Evolutionary conservation across 2,888 invertebrate genomes (phyloP).

Genomic region (Apodemia hepburni): DNA sequence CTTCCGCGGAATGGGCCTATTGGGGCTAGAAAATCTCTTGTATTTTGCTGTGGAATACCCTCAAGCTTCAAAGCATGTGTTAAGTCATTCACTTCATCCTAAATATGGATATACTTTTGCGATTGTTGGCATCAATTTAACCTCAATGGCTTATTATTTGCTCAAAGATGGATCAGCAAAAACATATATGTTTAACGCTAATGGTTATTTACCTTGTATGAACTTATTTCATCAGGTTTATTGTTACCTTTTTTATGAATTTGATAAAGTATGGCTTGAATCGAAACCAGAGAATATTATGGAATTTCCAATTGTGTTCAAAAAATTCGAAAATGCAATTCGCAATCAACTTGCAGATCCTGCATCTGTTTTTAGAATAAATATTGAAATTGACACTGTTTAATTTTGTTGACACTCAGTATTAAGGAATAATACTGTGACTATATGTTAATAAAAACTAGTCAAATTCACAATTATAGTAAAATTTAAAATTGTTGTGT

Average conservation of each 20-base stretch:
- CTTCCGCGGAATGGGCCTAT: slow-evolving; percentile 98
- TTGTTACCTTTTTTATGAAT: slow-evolving; percentile 95
- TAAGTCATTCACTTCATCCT: slow-evolving; percentile 94
- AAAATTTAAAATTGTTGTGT: no score
- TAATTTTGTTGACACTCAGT: slow-evolving; percentile 32
- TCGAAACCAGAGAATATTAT: slow-evolving; percentile 96
- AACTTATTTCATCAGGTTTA: slow-evolving; percentile 95
- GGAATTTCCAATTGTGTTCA: slow-evolving; percentile 95
- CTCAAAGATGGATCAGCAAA: slow-evolving; percentile 91
- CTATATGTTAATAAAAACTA: no score
- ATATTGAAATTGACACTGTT: slow-evolving; percentile 86
- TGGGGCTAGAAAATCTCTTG: slow-evolving; percentile 95
- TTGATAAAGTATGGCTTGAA: slow-evolving; percentile 96
- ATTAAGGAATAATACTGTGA: no score
- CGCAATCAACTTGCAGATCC: slow-evolving; percentile 84
- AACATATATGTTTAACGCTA: slow-evolving; percentile 94
- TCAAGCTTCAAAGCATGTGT: slow-evolving; percentile 88
- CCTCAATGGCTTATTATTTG: slow-evolving; percentile 92
- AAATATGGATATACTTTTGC: slow-evolving; percentile 93
- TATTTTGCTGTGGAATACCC: slow-evolving; percentile 92
- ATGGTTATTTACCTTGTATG: slow-evolving; percentile 82
- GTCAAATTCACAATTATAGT: no score
- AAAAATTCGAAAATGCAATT: slow-evolving; percentile 90
- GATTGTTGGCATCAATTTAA: slow-evolving; percentile 97
- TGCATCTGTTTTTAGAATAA: slow-evolving; percentile 87